Evolutionary conservation across 2,888 invertebrate species (phyloP).

Genomic region (Xestobium rufovillosum): DNA sequence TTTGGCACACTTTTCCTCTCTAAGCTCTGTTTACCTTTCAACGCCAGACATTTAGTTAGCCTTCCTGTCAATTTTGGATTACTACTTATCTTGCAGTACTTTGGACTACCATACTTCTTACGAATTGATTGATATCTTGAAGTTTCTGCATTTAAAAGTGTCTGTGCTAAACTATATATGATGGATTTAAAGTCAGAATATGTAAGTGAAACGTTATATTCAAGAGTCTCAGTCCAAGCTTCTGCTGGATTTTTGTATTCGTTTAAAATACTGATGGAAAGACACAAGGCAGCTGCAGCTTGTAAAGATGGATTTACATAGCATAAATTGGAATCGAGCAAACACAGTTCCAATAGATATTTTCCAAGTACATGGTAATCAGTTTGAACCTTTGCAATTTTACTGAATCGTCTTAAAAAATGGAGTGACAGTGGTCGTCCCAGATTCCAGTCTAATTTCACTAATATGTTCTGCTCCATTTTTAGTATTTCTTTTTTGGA

Average conservation of each 20-base stretch:
- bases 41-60: slow-evolving; percentile 30
- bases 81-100: slow-evolving; percentile 57
- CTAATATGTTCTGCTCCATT: slow-evolving; percentile 77
- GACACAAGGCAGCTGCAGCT: slow-evolving; percentile 72
- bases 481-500: slow-evolving; percentile 66
- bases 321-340: slow-evolving; percentile 73
- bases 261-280: slow-evolving; percentile 55
- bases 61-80: slow-evolving; percentile 54
- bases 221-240: slow-evolving; percentile 68
- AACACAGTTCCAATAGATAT: slow-evolving; percentile 80
- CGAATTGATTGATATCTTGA: slow-evolving; percentile 64
- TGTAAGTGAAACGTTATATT: slow-evolving; percentile 68
- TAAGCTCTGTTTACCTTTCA: slow-evolving; percentile 5
- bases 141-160: slow-evolving; percentile 60
- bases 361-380: slow-evolving; percentile 55
- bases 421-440: slow-evolving; percentile 82
- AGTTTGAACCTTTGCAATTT: slow-evolving; percentile 54
- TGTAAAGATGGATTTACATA: slow-evolving; percentile 75
- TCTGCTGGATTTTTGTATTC: slow-evolving; percentile 40
- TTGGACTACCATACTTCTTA: slow-evolving; percentile 55
- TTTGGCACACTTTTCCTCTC: too few species aligned
- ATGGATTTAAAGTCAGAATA: slow-evolving; percentile 61
- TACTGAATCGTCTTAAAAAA: slow-evolving; percentile 72
- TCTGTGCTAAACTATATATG: slow-evolving; percentile 59
- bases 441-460: slow-evolving; percentile 68